phyloP scores from a whole-genome alignment of 2,888 invertebrate genomes.

The Habrosyne pyritoides region DNA sequence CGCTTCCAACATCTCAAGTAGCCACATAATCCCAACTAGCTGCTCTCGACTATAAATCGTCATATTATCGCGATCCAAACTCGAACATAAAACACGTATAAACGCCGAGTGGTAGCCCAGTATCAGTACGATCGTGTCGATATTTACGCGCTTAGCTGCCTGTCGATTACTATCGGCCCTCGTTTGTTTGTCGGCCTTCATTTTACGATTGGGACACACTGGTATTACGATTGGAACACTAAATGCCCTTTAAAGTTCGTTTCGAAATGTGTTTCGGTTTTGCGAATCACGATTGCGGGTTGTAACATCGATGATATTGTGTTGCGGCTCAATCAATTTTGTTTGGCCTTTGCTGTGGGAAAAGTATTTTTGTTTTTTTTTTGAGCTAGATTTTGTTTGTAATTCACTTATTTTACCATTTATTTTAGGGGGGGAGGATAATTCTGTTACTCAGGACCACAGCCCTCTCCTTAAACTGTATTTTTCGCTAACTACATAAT shows the following conservation, averaged over 20 bases:
- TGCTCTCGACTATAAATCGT: conserved; percentile 64
- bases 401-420: too few relatives aligned
- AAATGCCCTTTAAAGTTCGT: conserved; percentile 3
- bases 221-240: conserved; percentile 12
- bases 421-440: too few relatives aligned
- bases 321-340: background rate
- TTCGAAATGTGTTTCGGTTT: background rate
- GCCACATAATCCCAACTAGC: conserved; percentile 46
- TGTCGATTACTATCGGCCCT: conserved; percentile 71
- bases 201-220: conserved; percentile 39
- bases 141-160: conserved; percentile 45
- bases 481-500: too few relatives aligned
- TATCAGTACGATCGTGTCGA: conserved; percentile 57
- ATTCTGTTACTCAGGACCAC: too few relatives aligned
- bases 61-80: conserved; percentile 66
- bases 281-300: background rate
- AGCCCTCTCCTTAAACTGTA: too few relatives aligned
- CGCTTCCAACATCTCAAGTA: conserved; percentile 63
- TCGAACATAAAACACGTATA: conserved; percentile 63
- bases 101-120: conserved; percentile 52
- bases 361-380: background rate
- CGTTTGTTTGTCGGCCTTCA: conserved; percentile 61
- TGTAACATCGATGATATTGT: background rate
- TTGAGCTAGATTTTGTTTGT: background rate
- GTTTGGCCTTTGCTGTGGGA: background rate